Evolutionary conservation across 2,888 invertebrate species (phyloP).

Genomic region (Himalopsyche kuldschensis): DNA sequence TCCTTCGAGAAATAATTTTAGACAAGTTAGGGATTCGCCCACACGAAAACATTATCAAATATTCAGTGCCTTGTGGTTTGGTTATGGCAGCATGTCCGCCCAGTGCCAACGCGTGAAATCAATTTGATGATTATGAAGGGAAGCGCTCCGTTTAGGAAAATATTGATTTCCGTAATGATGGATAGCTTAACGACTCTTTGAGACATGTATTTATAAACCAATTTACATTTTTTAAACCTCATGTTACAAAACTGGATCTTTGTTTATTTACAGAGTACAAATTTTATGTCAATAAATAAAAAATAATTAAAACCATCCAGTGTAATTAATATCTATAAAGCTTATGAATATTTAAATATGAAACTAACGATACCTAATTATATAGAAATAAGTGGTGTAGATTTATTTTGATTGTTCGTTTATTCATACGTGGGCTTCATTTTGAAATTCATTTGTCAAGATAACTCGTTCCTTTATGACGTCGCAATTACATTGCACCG

Average conservation of each 20-base stretch:
- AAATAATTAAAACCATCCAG: not conserved
- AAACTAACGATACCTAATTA: not conserved
- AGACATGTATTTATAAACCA: not conserved
- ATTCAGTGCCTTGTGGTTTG: not conserved
- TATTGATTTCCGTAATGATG: not conserved
- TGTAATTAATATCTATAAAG: not conserved
- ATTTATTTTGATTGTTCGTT: not conserved
- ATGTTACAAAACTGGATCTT: not conserved
- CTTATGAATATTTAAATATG: not conserved
- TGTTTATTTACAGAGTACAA: not conserved
- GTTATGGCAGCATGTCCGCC: slow-evolving; percentile 14
- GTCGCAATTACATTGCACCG: no score
- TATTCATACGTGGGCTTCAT: no score
- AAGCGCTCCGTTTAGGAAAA: not conserved
- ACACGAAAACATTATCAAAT: slow-evolving; percentile 19
- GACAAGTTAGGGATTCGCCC: not conserved
- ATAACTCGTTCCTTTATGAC: no score
- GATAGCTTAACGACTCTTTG: not conserved
- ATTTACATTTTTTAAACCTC: not conserved
- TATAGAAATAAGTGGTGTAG: not conserved
- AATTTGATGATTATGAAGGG: not conserved
- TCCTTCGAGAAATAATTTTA: not conserved
- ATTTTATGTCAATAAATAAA: not conserved
- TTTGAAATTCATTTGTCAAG: no score
- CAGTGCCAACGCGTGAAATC: not conserved